These are phyloP conservation scores for Nymphicus hollandicus DNA, from an alignment of 2,113 vertebrate species.

Conservation along the genomic window DNA sequence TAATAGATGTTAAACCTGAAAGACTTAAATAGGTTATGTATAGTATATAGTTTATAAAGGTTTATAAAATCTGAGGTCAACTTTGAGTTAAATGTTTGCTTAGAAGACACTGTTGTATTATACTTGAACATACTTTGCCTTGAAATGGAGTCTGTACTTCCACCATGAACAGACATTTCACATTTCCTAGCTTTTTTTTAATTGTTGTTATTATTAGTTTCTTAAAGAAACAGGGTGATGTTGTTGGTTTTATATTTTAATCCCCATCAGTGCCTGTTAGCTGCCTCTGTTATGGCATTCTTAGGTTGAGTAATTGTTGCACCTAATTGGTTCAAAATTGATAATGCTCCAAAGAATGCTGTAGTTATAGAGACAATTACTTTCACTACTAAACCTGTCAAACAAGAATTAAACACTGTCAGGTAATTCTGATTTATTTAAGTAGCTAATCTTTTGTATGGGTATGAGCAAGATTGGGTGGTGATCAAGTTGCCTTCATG, in stretches of 20 bases:
- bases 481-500: background rate
- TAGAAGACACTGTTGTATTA: background rate
- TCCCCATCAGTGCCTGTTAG: background rate
- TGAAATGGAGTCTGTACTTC: background rate
- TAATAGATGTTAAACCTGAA: background rate
- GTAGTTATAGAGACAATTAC: background rate
- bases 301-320: background rate
- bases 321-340: background rate
- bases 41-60: background rate
- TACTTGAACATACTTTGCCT: background rate
- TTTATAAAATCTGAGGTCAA: background rate
- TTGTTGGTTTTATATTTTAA: background rate
- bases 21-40: background rate
- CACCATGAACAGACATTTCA: background rate
- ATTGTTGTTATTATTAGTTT: background rate
- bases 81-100: background rate
- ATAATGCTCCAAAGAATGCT: background rate
- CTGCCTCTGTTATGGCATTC: background rate
- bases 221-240: background rate
- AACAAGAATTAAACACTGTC: background rate
- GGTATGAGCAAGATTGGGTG: background rate
- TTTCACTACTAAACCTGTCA: background rate
- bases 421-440: background rate
- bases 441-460: background rate
- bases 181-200: background rate